Evolutionary conservation across 2,888 invertebrate genomes (phyloP).

Genomic region (Diaphora mendica): DNA sequence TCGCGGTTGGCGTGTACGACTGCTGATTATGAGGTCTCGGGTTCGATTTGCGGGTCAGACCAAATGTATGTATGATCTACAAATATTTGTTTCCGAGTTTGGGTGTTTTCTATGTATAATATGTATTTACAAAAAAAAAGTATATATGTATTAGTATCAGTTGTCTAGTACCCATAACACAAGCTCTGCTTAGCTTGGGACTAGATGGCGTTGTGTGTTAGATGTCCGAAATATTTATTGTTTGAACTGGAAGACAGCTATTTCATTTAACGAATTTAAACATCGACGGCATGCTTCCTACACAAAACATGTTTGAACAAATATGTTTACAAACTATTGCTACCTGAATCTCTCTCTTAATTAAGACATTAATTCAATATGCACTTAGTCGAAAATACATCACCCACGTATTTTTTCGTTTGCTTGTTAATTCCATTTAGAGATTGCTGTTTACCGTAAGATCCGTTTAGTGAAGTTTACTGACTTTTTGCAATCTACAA

Average conservation of each 20-base stretch:
- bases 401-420: conserved; percentile 30
- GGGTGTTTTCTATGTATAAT: too few relatives aligned
- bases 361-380: conserved; percentile 27
- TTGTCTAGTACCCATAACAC: too few relatives aligned
- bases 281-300: background rate
- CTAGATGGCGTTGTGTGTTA: too few relatives aligned
- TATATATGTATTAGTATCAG: too few relatives aligned
- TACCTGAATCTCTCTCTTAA: conserved; percentile 24
- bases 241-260: background rate
- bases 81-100: too few relatives aligned
- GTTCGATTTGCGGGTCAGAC: too few relatives aligned
- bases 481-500: conserved; percentile 15
- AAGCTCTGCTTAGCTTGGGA: too few relatives aligned
- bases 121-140: too few relatives aligned
- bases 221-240: too few relatives aligned
- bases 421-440: conserved; percentile 30
- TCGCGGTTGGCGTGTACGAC: too few relatives aligned
- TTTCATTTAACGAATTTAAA: background rate
- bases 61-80: too few relatives aligned
- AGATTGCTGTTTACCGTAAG: conserved; percentile 24
- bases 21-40: too few relatives aligned
- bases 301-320: conserved; percentile 13
- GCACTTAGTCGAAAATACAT: conserved; percentile 27
- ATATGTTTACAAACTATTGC: conserved; percentile 17
- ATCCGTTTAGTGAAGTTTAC: conserved; percentile 17